Evolutionary conservation across 2,113 vertebrate genomes (phyloP).

Genomic region (chimpanzee (Pan troglodytes)): NHGRI_mPanTro3-v2.1_pri NC_072410.2:81398001-81398500

Average conservation of each 20-base stretch:
- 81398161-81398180: neutral
- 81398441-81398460: neutral
- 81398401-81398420: neutral
- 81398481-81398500: neutral
- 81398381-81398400: neutral
- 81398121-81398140: neutral
- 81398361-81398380: neutral
- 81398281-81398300: neutral
- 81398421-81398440: neutral
- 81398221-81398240: neutral
- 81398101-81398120: slow-evolving; percentile 32
- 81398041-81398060: slow-evolving; percentile 45
- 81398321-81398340: neutral
- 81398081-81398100: neutral
- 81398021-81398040: slow-evolving; percentile 29
- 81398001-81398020: neutral
- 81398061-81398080: slow-evolving; percentile 4
- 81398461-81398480: no score
- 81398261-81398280: neutral
- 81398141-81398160: neutral
- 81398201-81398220: neutral
- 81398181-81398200: neutral
- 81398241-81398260: neutral
- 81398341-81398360: neutral
- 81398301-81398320: neutral